A percentile compares a stretch with the other conserved stretches of the same genome.
phyloP scores from a whole-genome alignment of 2,113 vertebrate species.

The Eurystomus gularis region DNA sequence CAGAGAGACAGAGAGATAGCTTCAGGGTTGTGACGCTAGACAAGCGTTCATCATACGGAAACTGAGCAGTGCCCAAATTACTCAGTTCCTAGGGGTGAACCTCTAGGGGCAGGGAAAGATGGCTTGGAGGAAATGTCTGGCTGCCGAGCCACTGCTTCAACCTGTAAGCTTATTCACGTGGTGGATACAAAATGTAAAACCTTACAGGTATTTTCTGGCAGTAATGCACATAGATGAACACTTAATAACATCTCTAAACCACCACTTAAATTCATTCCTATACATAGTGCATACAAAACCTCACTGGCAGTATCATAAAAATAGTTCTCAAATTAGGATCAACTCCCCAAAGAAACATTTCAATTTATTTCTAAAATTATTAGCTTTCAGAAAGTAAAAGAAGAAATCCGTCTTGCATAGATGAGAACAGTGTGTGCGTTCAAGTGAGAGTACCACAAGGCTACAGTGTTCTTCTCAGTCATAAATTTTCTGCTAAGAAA shows the following conservation, averaged over 20 bases:
- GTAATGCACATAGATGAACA: neutral
- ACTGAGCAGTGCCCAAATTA: neutral
- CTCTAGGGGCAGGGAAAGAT: neutral
- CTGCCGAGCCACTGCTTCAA: neutral
- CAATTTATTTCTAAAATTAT: conserved; percentile 4
- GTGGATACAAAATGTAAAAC: neutral
- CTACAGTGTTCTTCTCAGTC: neutral
- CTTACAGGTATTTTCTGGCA: neutral
- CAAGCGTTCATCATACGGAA: neutral
- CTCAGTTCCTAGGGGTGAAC: neutral
- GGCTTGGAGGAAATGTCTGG: neutral
- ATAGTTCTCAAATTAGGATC: neutral
- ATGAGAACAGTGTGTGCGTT: neutral
- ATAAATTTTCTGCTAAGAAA: neutral
- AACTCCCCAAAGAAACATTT: neutral
- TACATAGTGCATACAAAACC: neutral
- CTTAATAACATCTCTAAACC: neutral
- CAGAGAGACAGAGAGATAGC: neutral
- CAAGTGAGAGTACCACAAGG: neutral
- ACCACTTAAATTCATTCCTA: neutral
- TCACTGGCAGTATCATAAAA: neutral
- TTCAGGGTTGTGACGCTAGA: neutral
- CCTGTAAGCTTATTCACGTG: neutral
- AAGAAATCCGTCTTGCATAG: neutral
- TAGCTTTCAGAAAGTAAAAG: neutral